Evolutionary conservation across 2,888 invertebrate genomes (phyloP), one percentile per base, ranked within the genome.

Genomic region (Nymphalis urticae): DNA sequence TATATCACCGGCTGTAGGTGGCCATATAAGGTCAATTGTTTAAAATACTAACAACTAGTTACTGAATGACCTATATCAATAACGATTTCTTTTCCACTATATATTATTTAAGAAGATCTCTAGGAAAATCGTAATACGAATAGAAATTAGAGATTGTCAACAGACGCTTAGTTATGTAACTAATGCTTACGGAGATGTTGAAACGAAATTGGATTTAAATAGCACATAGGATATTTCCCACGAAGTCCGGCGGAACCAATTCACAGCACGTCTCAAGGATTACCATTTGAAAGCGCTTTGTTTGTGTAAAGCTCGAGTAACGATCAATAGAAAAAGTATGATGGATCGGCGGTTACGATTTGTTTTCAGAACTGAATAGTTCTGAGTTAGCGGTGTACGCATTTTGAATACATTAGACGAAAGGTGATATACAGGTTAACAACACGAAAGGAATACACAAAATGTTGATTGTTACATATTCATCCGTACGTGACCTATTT

Each of bases 1-100:
- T 91, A 90, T 90, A 90, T 90, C 90, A 90, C 87, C 88, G 85
- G 82, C 85, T 87, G 91, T 91, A 90, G 90, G 91, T 88, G 88
- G 89, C 91, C 90, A 85, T 91, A 91, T 90, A 90, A 91, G 90
- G 90, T 88, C 89, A 90, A 91, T 79, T 90, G 88, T 86, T 86
- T 80, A 83, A 85, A 87, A 85, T 74, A 77, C 73, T 77, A 76
- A 75, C 75, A 69, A 61, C 70, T 72, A 72, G 69, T 72, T 75
- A 75, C 72, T 73, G 75, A 72, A 75, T 75, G 75, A 79, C 76
- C 76, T 73, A 77, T 73, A 75, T 77, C 66, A 71, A 69, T 58
- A 32, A 62, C 56, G 32, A 58, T 69, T 64, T 70, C 61, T 27
- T n/a, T 60, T 60, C 65, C 48, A 64, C 63, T 36, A 17, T 32